A percentile compares a stretch with the other conserved stretches of the same genome.
These are phyloP conservation scores for Melikaiella ostensackeni DNA, from an alignment of 2,888 invertebrate species.

Conservation along the genomic window DNA sequence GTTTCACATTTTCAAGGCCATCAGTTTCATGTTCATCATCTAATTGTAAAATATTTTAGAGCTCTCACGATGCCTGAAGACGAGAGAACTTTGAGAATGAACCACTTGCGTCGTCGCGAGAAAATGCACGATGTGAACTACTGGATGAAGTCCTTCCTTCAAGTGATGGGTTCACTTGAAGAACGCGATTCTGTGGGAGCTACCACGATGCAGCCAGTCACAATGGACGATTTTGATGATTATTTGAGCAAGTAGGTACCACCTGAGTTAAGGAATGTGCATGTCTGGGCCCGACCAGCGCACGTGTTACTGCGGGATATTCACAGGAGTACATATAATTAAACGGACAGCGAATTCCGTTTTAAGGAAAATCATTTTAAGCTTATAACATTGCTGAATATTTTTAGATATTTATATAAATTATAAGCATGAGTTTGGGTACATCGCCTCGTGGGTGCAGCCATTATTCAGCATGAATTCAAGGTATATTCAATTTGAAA, in stretches of 20 bases:
- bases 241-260: constrained; percentile 88
- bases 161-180: constrained; percentile 91
- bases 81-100: constrained; percentile 91
- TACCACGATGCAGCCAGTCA: constrained; percentile 93
- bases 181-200: constrained; percentile 90
- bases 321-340: background rate
- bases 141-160: constrained; percentile 93
- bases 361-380: background rate
- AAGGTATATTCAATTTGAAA: background rate
- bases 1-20: too few relatives aligned
- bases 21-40: constrained; percentile 1
- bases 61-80: constrained; percentile 95
- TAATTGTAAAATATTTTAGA: constrained; percentile 73
- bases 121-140: constrained; percentile 90
- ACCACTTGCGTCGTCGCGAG: constrained; percentile 88
- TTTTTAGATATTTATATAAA: constrained; percentile 3
- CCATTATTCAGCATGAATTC: constrained; percentile 45
- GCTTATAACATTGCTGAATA: background rate
- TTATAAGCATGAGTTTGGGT: constrained; percentile 71
- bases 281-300: constrained; percentile 73
- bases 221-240: constrained; percentile 93
- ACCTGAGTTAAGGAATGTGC: constrained; percentile 57
- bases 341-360: background rate
- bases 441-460: constrained; percentile 67
- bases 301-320: constrained; percentile 62